Conservation (phyloP, 2,888 invertebrate genomes). For the Pantelozetes paolii region DNA sequence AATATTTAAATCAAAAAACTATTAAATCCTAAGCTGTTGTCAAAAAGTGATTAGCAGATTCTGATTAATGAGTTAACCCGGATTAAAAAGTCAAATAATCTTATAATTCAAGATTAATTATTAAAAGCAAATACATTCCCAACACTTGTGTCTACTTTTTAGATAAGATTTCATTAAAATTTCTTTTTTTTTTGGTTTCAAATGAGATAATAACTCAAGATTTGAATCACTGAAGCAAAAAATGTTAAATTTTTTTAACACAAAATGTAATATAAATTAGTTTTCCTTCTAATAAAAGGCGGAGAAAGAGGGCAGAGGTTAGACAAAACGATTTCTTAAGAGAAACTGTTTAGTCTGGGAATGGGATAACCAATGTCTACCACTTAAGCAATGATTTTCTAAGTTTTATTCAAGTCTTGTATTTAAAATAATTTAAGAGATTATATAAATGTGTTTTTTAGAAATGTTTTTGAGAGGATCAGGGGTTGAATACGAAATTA, state of each 20-base stretch:
- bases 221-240: conserved; percentile 21
- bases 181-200: not conserved
- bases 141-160: no score
- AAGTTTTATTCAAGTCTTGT: no score
- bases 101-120: not conserved
- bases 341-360: not conserved
- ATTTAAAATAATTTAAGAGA: no score
- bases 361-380: no score
- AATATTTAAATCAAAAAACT: not conserved
- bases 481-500: no score
- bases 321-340: conserved; percentile 17
- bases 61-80: conserved; percentile 1
- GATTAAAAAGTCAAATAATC: no score
- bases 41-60: not conserved
- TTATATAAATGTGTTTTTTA: no score
- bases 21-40: not conserved
- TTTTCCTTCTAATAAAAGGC: conserved; percentile 20
- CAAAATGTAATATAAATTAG: conserved; percentile 19
- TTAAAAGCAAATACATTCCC: conserved; percentile 2
- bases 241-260: conserved; percentile 15
- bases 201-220: not conserved
- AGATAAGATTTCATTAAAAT: not conserved
- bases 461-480: no score
- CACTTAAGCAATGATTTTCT: no score
- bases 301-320: not conserved